Evolutionary conservation across 2,888 invertebrate species (phyloP).

Genomic region (Drosophila kambysellisi): DNA sequence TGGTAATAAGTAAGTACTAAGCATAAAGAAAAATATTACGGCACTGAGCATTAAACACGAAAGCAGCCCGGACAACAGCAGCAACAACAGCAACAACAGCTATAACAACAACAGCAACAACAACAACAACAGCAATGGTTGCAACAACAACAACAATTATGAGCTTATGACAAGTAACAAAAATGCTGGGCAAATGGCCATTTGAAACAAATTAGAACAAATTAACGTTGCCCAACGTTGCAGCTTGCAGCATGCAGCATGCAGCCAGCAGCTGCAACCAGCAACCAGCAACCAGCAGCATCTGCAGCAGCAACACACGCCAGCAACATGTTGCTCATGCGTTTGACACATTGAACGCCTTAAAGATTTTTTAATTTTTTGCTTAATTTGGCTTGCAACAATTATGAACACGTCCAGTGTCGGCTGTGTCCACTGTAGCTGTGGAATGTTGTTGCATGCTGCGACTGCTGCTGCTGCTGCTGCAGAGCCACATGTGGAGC

Average conservation of each 20-base stretch:
- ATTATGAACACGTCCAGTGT: constrained; percentile 50
- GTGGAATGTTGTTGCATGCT: constrained; percentile 59
- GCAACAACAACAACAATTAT: constrained; percentile 7
- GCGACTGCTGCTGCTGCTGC: constrained; percentile 27
- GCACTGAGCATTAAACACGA: constrained; percentile 69
- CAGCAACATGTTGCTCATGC: constrained; percentile 40
- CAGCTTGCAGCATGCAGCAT: constrained; percentile 16
- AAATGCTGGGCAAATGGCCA: constrained; percentile 30
- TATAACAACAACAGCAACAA: constrained; percentile 1
- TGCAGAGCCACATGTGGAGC: constrained; percentile 31
- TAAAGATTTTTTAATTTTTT: neutral
- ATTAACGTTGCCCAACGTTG: constrained; percentile 32
- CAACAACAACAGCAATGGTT: constrained; percentile 7
- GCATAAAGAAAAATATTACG: constrained; percentile 70
- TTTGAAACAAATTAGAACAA: constrained; percentile 59
- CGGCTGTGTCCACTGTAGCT: constrained; percentile 3
- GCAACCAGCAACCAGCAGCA: constrained; percentile 13
- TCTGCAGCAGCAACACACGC: neutral
- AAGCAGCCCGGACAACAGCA: constrained; percentile 36
- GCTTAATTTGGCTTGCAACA: constrained; percentile 43
- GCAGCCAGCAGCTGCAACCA: constrained; percentile 7
- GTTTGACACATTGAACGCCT: constrained; percentile 47
- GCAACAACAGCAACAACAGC: neutral
- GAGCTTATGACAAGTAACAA: constrained; percentile 59
- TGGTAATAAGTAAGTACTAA: constrained; percentile 58